A percentile compares a stretch with the other conserved stretches of the same genome.
Conservation (phyloP, 2,797 vertebrate genomes). For the Myripristis jacobus region DNA sequence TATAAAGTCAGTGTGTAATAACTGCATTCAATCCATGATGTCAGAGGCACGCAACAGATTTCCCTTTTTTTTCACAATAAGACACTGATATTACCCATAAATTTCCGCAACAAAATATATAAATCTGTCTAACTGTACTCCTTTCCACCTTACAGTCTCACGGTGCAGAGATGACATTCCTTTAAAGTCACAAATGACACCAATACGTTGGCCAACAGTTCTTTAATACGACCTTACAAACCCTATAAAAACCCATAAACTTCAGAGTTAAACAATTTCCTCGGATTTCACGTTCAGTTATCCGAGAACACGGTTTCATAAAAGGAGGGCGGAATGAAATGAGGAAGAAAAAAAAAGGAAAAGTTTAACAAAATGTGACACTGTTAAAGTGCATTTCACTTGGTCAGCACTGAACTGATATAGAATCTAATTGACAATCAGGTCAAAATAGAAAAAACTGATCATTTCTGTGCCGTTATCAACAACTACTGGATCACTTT, state of each 20-base stretch:
- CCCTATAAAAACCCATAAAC: conserved; percentile 58
- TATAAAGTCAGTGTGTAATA: too few relatives aligned
- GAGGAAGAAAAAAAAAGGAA: neutral
- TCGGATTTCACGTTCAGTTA: conserved; percentile 8
- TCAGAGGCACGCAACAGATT: too few relatives aligned
- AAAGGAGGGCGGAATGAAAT: conserved; percentile 35
- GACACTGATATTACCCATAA: too few relatives aligned
- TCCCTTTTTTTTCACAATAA: too few relatives aligned
- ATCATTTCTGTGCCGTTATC: conserved; percentile 2
- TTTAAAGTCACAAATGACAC: conserved; percentile 7
- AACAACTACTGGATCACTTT: neutral
- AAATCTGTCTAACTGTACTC: too few relatives aligned
- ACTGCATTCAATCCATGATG: too few relatives aligned
- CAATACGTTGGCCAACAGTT: conserved; percentile 41
- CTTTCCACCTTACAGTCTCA: too few relatives aligned
- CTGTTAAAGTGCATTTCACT: conserved; percentile 78
- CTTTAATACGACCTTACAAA: conserved; percentile 71
- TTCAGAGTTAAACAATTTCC: conserved; percentile 45
- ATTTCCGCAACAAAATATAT: too few relatives aligned
- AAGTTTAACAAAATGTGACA: conserved; percentile 61
- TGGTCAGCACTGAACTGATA: conserved; percentile 56
- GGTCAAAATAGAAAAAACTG: conserved; percentile 10
- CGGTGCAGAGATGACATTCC: neutral
- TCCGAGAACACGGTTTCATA: conserved; percentile 2
- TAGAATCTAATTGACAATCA: conserved; percentile 29